Conservation (phyloP, 2,888 invertebrate species). For the Drosophila colorata region DNA sequence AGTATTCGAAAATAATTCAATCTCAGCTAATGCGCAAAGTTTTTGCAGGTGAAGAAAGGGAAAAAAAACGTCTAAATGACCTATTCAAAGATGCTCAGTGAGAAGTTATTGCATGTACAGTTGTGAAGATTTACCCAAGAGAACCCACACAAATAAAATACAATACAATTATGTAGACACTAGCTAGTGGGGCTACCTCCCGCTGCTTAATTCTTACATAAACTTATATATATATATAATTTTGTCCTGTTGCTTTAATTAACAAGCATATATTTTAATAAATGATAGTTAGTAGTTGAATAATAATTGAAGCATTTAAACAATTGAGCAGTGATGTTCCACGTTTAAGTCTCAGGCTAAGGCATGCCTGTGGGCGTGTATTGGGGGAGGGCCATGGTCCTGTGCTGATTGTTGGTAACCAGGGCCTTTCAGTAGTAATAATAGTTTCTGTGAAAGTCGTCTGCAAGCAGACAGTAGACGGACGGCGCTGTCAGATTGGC, state of each 20-base stretch:
- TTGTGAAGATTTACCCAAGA: not conserved
- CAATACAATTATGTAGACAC: too few relatives aligned
- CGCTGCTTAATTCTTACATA: not conserved
- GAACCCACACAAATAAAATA: not conserved
- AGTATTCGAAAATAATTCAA: conserved; percentile 47
- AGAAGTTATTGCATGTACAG: not conserved
- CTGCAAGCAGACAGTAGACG: too few relatives aligned
- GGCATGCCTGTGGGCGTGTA: not conserved
- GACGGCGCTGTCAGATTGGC: too few relatives aligned
- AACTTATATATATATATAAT: not conserved
- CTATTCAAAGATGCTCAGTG: conserved; percentile 1
- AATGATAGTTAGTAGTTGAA: not conserved
- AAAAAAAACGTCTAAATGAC: conserved; percentile 4
- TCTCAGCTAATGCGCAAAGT: conserved; percentile 61
- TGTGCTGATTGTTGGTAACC: not conserved
- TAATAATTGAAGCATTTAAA: not conserved
- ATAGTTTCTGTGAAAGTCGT: not conserved
- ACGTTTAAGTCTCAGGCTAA: not conserved
- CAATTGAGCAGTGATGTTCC: not conserved
- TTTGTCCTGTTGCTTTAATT: not conserved
- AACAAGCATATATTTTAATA: not conserved
- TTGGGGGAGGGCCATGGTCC: not conserved
- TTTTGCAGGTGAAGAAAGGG: conserved; percentile 23
- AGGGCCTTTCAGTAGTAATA: not conserved
- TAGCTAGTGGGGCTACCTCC: too few relatives aligned